Evolutionary conservation across 1,140 invertebrate genomes (phyloP), one percentile per base, ranked within the genome.

Genomic region (Camponotus vicinus): DNA sequence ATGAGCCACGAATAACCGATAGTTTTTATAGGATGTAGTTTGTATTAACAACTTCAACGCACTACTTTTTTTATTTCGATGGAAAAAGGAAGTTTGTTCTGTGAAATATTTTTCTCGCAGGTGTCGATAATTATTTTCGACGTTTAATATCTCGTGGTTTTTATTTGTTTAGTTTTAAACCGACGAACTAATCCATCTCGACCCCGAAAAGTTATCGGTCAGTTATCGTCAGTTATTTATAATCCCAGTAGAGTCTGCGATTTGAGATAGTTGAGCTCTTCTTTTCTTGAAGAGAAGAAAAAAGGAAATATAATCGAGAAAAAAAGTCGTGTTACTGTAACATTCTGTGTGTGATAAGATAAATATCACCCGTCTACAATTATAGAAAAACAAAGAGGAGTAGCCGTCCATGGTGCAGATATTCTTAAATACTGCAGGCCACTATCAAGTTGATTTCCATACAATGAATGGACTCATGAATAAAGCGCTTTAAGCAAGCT

Each of bases 391-490:
- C 45, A 73, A 13, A 45, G 8, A 8, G 8, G 42, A 40, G 9
- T 70, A 66, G 59, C 52, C 45, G 42, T 66, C 49, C 75, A 52
- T 21, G 3, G 11, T 59, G 15, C 21, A 64, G 55, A 13, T 77
- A 73, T 89, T 90, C 88, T 89, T 78, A 69, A 84, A 75, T 64
- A 61, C 69, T 67, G 49, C 73, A 59, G 77, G 37, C 66, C 40
- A 52, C 85, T 89, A 89, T 87, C 78, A 67, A 40, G 55, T 87
- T 82, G 80, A 90, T 89, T 90, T 90, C 57, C 86, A 90, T 89
- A 78, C 63, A 63, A 89, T 85, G 85, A 89, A 89, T 73, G 64
- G 80, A 76, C 49, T 89, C 86, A 85, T 87, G 86, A 88, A 90
- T 90, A 90, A 89, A 85, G 63, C 69, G 76, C 49, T 84, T 83